Evolutionary conservation across 2,113 vertebrate species (phyloP).

Genomic region (Perognathus longimembris): DNA sequence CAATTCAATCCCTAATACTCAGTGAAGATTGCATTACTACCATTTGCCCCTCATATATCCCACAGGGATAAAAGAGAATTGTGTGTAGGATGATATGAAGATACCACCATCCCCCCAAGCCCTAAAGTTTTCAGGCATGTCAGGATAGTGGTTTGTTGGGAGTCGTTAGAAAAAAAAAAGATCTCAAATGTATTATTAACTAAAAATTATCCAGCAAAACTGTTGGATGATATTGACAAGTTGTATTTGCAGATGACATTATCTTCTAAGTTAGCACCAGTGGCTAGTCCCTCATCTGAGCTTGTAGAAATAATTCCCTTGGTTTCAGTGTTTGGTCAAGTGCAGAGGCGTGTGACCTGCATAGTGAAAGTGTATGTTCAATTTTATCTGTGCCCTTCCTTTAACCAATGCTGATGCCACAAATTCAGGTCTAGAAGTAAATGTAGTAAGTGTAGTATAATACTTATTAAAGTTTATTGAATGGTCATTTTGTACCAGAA

Average conservation of each 20-base stretch:
- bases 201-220: background rate
- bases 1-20: no score
- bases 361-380: background rate
- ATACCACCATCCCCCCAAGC: background rate
- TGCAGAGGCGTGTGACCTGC: background rate
- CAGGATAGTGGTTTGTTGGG: background rate
- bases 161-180: background rate
- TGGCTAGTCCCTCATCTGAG: background rate
- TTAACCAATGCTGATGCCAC: background rate
- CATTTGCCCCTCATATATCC: background rate
- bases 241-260: background rate
- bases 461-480: no score
- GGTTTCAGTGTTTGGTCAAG: background rate
- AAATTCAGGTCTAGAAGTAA: background rate
- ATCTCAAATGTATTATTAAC: background rate
- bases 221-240: background rate
- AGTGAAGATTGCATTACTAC: background rate
- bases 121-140: background rate
- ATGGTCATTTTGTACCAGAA: no score
- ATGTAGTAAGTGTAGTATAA: no score
- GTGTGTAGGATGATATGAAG: background rate
- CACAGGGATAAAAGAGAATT: no score
- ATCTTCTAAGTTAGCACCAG: background rate
- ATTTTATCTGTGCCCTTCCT: background rate
- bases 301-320: background rate